phyloP scores from a whole-genome alignment of 2,888 invertebrate genomes.

The Hydriomena furcata region DNA sequence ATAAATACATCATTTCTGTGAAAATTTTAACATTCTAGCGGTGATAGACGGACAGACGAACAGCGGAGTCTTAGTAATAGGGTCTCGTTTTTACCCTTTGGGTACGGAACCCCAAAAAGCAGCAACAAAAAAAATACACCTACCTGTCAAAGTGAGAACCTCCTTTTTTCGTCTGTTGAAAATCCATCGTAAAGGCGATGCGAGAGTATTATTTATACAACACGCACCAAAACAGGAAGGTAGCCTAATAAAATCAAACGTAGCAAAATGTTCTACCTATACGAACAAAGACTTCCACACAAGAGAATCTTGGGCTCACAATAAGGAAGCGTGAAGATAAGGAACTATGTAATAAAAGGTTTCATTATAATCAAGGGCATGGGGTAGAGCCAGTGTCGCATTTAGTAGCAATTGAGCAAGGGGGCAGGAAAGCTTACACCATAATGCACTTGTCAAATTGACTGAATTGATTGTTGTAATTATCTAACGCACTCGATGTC shows the following conservation, averaged over 20 bases:
- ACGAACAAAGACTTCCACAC: slow-evolving; percentile 31
- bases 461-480: too few relatives aligned
- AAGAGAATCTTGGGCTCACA: slow-evolving; percentile 30
- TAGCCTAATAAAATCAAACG: slow-evolving; percentile 25
- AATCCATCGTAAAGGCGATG: background rate
- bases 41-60: too few relatives aligned
- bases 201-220: slow-evolving; percentile 8
- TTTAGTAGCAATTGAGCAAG: background rate
- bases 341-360: slow-evolving; percentile 46
- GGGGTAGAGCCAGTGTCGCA: slow-evolving; percentile 13
- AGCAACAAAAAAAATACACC: too few relatives aligned
- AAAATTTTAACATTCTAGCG: too few relatives aligned
- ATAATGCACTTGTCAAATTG: too few relatives aligned
- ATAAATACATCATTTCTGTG: too few relatives aligned
- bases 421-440: too few relatives aligned
- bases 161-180: background rate
- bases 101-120: too few relatives aligned
- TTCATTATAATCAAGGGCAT: slow-evolving; percentile 55
- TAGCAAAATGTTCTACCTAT: slow-evolving; percentile 21
- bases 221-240: slow-evolving; percentile 16
- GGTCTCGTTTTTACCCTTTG: too few relatives aligned
- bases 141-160: too few relatives aligned
- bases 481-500: too few relatives aligned
- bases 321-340: slow-evolving; percentile 36
- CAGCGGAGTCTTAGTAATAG: too few relatives aligned